These are phyloP conservation scores for Gouania willdenowi DNA, from an alignment of 2,797 vertebrate species.

Conservation along the genomic window DNA sequence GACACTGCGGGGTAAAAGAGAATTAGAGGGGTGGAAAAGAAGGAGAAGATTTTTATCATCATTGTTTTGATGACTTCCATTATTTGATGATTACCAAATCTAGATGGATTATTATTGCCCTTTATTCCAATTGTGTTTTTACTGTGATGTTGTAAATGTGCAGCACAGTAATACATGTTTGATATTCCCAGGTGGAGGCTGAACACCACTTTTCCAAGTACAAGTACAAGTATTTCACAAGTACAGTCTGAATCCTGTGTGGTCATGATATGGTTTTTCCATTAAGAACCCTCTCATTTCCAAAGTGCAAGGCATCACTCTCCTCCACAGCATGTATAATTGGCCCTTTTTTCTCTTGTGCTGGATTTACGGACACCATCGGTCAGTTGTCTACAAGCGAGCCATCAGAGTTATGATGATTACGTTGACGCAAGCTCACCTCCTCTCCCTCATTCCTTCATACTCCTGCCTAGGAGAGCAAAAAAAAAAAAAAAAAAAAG, in stretches of 20 bases:
- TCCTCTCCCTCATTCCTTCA: constrained; percentile 54
- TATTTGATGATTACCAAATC: no score
- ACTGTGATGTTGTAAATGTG: no score
- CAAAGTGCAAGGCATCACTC: constrained; percentile 56
- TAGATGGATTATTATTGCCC: no score
- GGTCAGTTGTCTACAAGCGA: constrained; percentile 44
- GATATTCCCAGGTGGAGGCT: background rate
- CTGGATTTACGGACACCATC: constrained; percentile 58
- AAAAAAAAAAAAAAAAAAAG: no score
- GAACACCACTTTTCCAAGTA: constrained; percentile 1
- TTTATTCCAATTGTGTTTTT: background rate
- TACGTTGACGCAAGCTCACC: constrained; percentile 35
- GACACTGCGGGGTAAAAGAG: constrained; percentile 12
- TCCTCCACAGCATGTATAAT: constrained; percentile 37
- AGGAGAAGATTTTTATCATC: no score
- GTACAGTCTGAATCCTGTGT: constrained; percentile 4
- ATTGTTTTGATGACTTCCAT: no score
- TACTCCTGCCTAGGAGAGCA: constrained; percentile 29
- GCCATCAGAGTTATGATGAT: constrained; percentile 65
- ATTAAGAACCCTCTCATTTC: constrained; percentile 52
- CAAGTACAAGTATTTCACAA: constrained; percentile 8
- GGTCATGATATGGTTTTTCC: constrained; percentile 30
- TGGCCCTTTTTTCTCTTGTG: constrained; percentile 40
- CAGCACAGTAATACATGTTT: no score
- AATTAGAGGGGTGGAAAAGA: constrained; percentile 2